Conservation (phyloP, 2,113 vertebrate genomes). For the Setophaga coronata region DNA sequence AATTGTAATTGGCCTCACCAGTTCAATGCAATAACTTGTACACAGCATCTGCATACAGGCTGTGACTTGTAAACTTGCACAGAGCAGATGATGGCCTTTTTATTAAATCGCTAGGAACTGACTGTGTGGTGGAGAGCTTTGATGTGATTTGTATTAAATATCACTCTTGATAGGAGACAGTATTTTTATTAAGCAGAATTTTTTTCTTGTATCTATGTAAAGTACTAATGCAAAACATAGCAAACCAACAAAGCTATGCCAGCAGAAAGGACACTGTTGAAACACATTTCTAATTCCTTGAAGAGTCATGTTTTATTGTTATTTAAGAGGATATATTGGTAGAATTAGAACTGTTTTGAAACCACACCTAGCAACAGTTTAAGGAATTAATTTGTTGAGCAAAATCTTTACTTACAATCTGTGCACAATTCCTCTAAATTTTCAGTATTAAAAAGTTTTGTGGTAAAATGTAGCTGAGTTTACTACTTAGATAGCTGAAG, state of each 20-base stretch:
- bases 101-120: background rate
- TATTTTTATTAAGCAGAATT: constrained; percentile 8
- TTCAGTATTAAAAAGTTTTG: background rate
- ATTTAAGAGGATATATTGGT: constrained; percentile 44
- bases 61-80: background rate
- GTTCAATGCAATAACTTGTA: background rate
- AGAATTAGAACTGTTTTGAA: constrained; percentile 59
- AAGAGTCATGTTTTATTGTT: constrained; percentile 58
- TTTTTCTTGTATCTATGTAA: constrained; percentile 35
- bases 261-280: constrained; percentile 21
- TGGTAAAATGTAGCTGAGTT: background rate
- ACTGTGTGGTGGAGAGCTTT: background rate
- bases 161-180: background rate
- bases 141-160: background rate
- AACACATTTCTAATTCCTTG: constrained; percentile 58
- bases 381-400: background rate
- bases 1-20: background rate
- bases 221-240: constrained; percentile 39
- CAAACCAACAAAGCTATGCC: background rate
- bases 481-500: background rate
- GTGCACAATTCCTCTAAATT: background rate
- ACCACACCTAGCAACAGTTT: constrained; percentile 62
- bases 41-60: background rate
- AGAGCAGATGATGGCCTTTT: background rate
- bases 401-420: background rate